These are phyloP conservation scores for Chydorus sphaericus DNA, from an alignment of 2,888 invertebrate species.

Conservation along the genomic window DNA sequence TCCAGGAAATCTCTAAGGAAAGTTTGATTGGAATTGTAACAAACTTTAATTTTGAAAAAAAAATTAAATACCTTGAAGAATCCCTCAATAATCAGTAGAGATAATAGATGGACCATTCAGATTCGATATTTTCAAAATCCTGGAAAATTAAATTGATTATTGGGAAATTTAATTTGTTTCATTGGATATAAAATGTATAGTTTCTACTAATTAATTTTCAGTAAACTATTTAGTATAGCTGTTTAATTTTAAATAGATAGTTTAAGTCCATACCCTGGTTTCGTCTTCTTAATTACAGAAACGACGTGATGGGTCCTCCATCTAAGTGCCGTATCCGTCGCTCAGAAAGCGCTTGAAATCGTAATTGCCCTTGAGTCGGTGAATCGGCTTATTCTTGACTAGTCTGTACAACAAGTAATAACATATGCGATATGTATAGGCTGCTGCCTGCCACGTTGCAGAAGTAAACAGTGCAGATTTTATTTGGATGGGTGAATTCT, in stretches of 20 bases:
- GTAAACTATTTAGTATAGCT: too few relatives aligned
- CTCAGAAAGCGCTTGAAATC: conserved; percentile 89
- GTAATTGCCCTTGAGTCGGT: conserved; percentile 68
- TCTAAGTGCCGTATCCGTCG: conserved; percentile 79
- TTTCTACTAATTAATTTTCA: too few relatives aligned
- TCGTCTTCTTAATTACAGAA: conserved; percentile 85
- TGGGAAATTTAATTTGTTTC: too few relatives aligned
- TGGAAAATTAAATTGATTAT: conserved; percentile 24
- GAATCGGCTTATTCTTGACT: too few relatives aligned
- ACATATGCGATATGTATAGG: too few relatives aligned
- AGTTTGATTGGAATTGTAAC: conserved; percentile 29
- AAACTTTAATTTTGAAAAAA: too few relatives aligned
- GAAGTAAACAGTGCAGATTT: too few relatives aligned
- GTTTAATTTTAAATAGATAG: too few relatives aligned
- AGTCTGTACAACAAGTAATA: too few relatives aligned
- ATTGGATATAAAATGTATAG: too few relatives aligned
- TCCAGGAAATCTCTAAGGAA: conserved; percentile 50
- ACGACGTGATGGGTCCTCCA: conserved; percentile 63
- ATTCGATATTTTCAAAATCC: conserved; percentile 90
- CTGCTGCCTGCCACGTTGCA: too few relatives aligned
- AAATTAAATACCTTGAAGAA: conserved; percentile 54
- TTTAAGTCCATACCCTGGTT: conserved; percentile 52
- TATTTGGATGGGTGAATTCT: too few relatives aligned
- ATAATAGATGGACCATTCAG: conserved; percentile 95
- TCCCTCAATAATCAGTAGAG: conserved; percentile 91